Evolutionary conservation across 2,888 invertebrate species (phyloP).

Genomic region (Drosophila phalerata): DNA sequence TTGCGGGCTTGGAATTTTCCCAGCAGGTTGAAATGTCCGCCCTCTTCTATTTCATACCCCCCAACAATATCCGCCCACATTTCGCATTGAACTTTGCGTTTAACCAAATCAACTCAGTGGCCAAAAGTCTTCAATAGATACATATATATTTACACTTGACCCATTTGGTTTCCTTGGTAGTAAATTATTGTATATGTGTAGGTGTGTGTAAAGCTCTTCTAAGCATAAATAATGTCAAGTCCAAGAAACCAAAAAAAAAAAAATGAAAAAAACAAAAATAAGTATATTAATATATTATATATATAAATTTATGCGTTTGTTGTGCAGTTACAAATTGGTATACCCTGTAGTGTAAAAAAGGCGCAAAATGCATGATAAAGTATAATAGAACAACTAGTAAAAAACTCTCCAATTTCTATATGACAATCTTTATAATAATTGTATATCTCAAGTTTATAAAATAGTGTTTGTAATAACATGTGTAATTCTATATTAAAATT

Average conservation of each 20-base stretch:
- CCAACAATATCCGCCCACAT: constrained; percentile 28
- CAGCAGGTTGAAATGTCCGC: neutral
- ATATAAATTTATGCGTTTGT: constrained; percentile 30
- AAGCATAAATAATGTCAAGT: constrained; percentile 69
- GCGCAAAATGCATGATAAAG: neutral
- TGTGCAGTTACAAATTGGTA: constrained; percentile 37
- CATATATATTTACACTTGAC: constrained; percentile 68
- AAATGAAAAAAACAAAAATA: constrained; percentile 22
- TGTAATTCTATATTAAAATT: too few species aligned
- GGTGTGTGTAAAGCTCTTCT: constrained; percentile 2
- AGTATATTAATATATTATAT: constrained; percentile 15
- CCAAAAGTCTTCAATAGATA: constrained; percentile 9
- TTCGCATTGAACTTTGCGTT: constrained; percentile 58
- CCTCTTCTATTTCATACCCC: neutral
- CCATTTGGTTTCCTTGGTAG: constrained; percentile 60
- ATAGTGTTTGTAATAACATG: too few species aligned
- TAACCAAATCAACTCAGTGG: constrained; percentile 36
- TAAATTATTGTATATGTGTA: constrained; percentile 5
- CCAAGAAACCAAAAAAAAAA: constrained; percentile 32
- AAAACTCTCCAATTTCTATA: too few species aligned
- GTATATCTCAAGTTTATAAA: too few species aligned
- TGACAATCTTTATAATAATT: too few species aligned
- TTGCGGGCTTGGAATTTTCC: constrained; percentile 37
- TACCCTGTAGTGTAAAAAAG: neutral
- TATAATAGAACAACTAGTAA: too few species aligned